A percentile compares a stretch with the other conserved stretches of the same genome.
These are phyloP conservation scores for Homalodisca vitripennis DNA, from an alignment of 1,140 invertebrate genomes.

Conservation along the genomic window DNA sequence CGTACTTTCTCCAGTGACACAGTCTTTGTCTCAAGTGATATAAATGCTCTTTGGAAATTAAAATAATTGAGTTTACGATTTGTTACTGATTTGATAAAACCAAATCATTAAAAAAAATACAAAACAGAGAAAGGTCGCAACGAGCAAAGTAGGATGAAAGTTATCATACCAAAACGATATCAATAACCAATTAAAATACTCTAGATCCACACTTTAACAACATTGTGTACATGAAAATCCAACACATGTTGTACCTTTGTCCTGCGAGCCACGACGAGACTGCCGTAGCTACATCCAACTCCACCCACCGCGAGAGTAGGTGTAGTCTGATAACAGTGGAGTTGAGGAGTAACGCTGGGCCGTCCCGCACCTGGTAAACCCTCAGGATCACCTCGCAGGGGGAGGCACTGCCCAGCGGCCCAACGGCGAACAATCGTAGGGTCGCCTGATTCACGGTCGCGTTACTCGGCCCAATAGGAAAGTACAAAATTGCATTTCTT, in stretches of 20 bases:
- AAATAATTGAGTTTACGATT: no score
- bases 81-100: no score
- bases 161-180: no score
- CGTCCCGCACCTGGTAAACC: not conserved
- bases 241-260: not conserved
- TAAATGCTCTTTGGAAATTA: no score
- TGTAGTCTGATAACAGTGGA: not conserved
- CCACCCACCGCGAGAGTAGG: constrained; percentile 2
- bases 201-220: no score
- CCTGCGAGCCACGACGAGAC: constrained; percentile 1
- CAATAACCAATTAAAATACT: no score
- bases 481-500: not conserved
- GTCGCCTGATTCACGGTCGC: constrained; percentile 10
- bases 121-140: no score
- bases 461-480: not conserved
- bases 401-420: not conserved
- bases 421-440: not conserved
- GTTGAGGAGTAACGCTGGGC: not conserved
- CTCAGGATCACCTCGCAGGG: not conserved
- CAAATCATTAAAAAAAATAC: no score
- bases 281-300: not conserved
- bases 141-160: no score
- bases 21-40: no score
- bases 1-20: no score
- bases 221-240: no score